Evolutionary conservation across 2,888 invertebrate genomes (phyloP).

Genomic region (Euphydryas editha): DNA sequence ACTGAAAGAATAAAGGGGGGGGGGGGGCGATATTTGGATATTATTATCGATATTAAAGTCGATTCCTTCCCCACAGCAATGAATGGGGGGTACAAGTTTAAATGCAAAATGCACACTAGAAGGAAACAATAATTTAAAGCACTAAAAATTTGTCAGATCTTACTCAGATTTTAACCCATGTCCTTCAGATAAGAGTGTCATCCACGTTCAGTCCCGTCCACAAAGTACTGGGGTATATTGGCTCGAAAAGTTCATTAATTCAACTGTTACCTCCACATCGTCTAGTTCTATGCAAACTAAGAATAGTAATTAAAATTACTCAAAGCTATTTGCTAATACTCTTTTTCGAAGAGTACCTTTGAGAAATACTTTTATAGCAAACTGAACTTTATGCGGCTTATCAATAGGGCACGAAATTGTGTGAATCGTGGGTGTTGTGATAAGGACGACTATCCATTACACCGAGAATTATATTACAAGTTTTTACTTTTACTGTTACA

Average conservation of each 20-base stretch:
- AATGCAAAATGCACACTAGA: no score
- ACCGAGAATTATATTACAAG: background rate
- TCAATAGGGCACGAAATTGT: background rate
- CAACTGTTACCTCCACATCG: background rate
- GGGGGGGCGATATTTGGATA: no score
- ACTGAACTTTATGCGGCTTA: background rate
- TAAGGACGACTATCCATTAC: background rate
- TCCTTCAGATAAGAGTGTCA: background rate
- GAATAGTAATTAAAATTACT: conserved; percentile 7
- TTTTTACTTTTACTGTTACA: no score
- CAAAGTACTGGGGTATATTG: background rate
- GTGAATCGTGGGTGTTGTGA: background rate
- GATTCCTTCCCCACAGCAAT: no score
- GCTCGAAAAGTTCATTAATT: conserved; percentile 2
- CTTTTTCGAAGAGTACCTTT: background rate
- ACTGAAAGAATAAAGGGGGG: no score
- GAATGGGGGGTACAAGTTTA: no score
- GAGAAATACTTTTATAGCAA: background rate
- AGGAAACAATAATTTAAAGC: no score
- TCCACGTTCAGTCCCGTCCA: no score
- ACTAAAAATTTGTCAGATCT: background rate
- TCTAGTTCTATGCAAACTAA: conserved; percentile 9
- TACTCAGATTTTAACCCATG: background rate
- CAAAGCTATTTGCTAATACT: background rate
- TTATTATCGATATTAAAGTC: no score